Evolutionary conservation across 2,113 vertebrate species (phyloP), one percentile per base, ranked within the genome.

Genomic region (Muntiacus muntjak): DNA sequence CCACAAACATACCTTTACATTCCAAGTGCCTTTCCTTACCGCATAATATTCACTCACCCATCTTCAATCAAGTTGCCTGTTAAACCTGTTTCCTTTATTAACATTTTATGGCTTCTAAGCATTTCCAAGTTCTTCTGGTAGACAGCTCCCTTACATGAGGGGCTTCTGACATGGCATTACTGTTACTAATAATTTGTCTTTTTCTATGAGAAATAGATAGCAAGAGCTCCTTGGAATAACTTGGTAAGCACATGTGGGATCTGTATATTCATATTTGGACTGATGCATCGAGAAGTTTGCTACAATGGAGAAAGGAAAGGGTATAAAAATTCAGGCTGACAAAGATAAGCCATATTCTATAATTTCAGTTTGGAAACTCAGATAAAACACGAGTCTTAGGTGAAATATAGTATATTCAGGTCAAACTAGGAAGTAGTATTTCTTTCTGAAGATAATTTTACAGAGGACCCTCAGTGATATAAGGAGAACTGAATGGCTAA

Each of bases 11-110:
- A 64, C 58, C 21, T 57, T 76, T 64, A 88, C 76, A 88, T 78
- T 94, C 85, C 74, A 74, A 54, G 64, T 64, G 91, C 57, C 94
- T 97, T 95, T 96, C 96, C 94, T 96, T 81, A 90, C 87, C 79
- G 40, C 25, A 7, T 84, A 94, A 55, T 94, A 64, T 47, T 92
- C 94, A 97, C 74, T 87, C 96, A 95, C 55, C 85, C 85, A 55
- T 92, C 47, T 94, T 96, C 71, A 64, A 4, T 94, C 60, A 95
- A 92, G 40, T 82, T 60, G 47, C 57, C 94, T 92, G 62, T 89
- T 96, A 97, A 94, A 89, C 23, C 3, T 40, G 9, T 94, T 97
- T 84, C 30, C 54, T 94, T 96, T 95, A 33, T 64, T 36, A 96
- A 90, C 13, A 15, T 97, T 95, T 95, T 89, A 95, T 64, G 84